Conservation (phyloP, 2,113 vertebrate genomes). For the Dicrurus megarhynchus region DNA sequence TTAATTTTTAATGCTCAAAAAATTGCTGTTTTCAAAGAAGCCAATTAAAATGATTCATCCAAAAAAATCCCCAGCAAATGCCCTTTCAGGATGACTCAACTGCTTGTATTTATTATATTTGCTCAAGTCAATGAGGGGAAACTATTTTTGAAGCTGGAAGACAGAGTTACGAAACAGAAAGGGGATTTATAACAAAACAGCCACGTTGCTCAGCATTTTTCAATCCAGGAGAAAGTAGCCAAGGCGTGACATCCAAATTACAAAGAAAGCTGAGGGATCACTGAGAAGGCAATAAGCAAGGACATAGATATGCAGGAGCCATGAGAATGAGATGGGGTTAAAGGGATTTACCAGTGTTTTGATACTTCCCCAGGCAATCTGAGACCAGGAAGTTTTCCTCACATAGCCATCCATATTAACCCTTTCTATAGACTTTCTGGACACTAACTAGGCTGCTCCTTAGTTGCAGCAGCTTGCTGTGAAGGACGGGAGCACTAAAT, state of each 20-base stretch:
- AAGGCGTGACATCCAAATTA: background rate
- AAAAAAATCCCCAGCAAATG: background rate
- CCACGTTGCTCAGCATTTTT: background rate
- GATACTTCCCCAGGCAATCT: background rate
- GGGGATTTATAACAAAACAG: background rate
- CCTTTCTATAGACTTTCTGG: background rate
- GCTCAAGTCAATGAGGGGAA: background rate
- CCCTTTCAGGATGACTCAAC: background rate
- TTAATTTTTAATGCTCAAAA: constrained; percentile 20
- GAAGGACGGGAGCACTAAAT: background rate
- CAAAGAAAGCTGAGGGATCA: background rate
- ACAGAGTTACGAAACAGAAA: background rate
- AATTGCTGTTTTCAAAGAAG: background rate
- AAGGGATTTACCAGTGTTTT: background rate
- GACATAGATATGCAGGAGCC: background rate
- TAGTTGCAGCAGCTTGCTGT: background rate
- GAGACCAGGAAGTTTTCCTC: background rate
- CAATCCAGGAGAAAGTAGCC: background rate
- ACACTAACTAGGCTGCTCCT: background rate
- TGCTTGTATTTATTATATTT: background rate
- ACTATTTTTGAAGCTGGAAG: constrained; percentile 1
- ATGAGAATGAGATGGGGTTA: background rate
- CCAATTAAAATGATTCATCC: background rate
- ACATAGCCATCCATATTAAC: background rate
- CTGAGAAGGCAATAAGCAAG: background rate